Evolutionary conservation across 2,888 invertebrate species (phyloP), one percentile per base, ranked within the genome.

Genomic region (Rhorus exstirpatorius): DNA sequence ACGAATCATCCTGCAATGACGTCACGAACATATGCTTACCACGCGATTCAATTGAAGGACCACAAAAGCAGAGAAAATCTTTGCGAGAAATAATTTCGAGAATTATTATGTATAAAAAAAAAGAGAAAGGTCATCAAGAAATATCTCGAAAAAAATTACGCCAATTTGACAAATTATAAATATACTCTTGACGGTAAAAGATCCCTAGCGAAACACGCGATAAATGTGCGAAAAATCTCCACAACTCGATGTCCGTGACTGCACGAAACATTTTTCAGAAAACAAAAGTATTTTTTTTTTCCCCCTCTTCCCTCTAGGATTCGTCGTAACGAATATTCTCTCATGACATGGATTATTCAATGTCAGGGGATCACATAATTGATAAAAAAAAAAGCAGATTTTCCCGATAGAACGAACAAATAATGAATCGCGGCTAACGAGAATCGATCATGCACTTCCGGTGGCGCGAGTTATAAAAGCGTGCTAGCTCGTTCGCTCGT

Each of bases 361-460:
- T 65, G 82, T 79, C 58, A 65, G 46, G 12, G 31, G 46, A 35
- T 70, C 75, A 53, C 51, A 26, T 35, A 46, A 21, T 35, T 51
- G 44, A 77, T 70, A 51, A 26, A 12, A 61, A 6, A 60, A 72
- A 14, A n/a, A n/a, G n/a, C n/a, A 3, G 31, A 31, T 31, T 31
- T 31, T 31, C 31, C 31, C 31, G 31, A 31, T 31, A 31, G 31
- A 2, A 31, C 17, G 14, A 12, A 21, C 35, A n/a, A 26, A 74
- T 31, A 31, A 6, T 2, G 75, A 68, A 82, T 55, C 35, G 31
- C 6, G 35, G 63, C 70, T 88, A 87, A 88, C 75, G 79, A 87
- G 68, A 83, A 74, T 77, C 81, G 68, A 75, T 74, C 78, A 86
- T 84, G 86, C 78, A 85, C 79, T 88, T 89, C 89, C 89, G 87